These are phyloP conservation scores for Sakesphorus luctuosus DNA, from an alignment of 2,113 vertebrate species.

Conservation along the genomic window DNA sequence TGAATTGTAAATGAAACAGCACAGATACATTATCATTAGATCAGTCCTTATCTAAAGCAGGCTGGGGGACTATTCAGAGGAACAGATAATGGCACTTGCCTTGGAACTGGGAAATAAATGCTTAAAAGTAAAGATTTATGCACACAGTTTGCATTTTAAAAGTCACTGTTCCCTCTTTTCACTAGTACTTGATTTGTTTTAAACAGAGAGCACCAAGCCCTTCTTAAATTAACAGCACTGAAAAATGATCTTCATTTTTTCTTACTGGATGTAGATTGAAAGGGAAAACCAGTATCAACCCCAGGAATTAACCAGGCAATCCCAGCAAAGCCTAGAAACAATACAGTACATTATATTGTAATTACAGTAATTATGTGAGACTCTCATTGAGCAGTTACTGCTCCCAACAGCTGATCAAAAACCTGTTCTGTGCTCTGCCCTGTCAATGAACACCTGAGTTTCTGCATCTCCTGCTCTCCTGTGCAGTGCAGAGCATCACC, in stretches of 20 bases:
- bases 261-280: no score
- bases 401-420: background rate
- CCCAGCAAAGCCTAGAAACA: background rate
- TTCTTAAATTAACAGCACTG: background rate
- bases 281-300: background rate
- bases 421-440: background rate
- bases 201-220: background rate
- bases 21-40: no score
- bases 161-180: background rate
- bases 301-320: background rate
- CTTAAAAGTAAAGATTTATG: background rate
- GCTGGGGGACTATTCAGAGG: background rate
- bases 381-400: background rate
- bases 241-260: background rate
- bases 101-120: background rate
- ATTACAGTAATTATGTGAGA: background rate
- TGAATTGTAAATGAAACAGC: no score
- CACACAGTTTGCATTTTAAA: background rate
- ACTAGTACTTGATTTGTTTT: background rate
- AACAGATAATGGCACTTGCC: background rate
- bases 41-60: no score
- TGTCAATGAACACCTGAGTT: background rate
- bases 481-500: background rate
- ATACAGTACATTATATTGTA: background rate
- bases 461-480: background rate